A percentile compares a stretch with the other conserved stretches of the same genome.
These are phyloP conservation scores for Pseudoatta argentina DNA, from an alignment of 1,140 invertebrate species.

Conservation along the genomic window DNA sequence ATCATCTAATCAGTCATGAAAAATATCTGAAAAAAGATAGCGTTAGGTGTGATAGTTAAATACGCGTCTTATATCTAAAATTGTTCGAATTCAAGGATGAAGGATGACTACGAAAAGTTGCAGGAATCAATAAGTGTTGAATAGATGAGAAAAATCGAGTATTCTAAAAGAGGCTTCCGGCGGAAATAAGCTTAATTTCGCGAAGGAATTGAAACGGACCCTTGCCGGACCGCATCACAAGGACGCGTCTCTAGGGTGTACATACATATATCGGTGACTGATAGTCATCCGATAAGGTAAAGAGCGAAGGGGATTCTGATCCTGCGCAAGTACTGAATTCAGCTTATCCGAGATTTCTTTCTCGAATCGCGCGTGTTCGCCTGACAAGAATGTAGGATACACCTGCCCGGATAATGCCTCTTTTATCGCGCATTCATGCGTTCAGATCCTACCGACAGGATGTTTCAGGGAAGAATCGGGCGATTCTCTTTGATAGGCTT, in stretches of 20 bases:
- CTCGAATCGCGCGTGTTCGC: slow-evolving; percentile 27
- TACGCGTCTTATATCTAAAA: background rate
- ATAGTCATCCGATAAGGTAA: slow-evolving; percentile 20
- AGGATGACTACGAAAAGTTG: slow-evolving; percentile 6
- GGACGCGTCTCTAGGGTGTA: slow-evolving; percentile 4
- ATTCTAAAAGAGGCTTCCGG: slow-evolving; percentile 39
- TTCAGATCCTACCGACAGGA: background rate
- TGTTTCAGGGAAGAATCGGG: background rate
- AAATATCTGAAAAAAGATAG: background rate
- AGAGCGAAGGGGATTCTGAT: background rate
- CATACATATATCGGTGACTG: background rate
- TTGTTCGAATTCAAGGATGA: background rate
- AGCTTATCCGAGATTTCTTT: slow-evolving; percentile 35
- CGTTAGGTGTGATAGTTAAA: background rate
- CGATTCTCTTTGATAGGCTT: background rate
- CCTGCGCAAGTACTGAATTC: slow-evolving; percentile 21
- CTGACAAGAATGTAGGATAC: slow-evolving; percentile 33
- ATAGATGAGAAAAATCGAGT: background rate
- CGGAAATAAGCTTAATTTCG: slow-evolving; percentile 58
- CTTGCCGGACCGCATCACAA: background rate
- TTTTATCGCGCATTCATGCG: slow-evolving; percentile 25
- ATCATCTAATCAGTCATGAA: background rate
- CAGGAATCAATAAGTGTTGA: slow-evolving; percentile 26
- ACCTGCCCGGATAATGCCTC: slow-evolving; percentile 50
- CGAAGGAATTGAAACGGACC: slow-evolving; percentile 52